Evolutionary conservation across 37 sponge, comb jelly and placozoan species (phyloP).

Genomic region (Cladorhizidae sp.): DNA sequence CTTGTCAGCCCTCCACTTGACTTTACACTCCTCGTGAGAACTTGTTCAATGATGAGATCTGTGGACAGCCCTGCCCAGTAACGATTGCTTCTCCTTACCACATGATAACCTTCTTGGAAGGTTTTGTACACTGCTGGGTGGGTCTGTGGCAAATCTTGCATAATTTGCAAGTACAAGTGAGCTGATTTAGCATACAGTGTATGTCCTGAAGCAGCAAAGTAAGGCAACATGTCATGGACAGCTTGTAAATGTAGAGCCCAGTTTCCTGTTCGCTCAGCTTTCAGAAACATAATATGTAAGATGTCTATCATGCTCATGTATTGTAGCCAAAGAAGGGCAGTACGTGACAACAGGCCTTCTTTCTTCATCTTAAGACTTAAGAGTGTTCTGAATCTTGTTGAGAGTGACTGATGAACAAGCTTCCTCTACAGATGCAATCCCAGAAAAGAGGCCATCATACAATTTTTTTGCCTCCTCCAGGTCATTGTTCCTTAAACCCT

Average conservation of each 20-base stretch:
- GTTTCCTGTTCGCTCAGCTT: constrained; percentile 40
- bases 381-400: constrained; percentile 3
- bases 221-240: constrained; percentile 31
- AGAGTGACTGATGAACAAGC: neutral
- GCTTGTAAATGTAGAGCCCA: constrained; percentile 30
- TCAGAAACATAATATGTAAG: constrained; percentile 22
- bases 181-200: constrained; percentile 21
- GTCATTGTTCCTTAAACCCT: too few relatives aligned
- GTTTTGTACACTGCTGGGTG: constrained; percentile 32
- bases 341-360: neutral
- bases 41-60: constrained; percentile 46
- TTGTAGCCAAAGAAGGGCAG: too few relatives aligned
- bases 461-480: constrained; percentile 10
- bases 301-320: too few relatives aligned
- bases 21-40: constrained; percentile 55
- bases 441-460: too few relatives aligned
- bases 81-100: constrained; percentile 43
- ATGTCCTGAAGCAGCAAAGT: constrained; percentile 10
- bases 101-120: too few relatives aligned
- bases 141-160: constrained; percentile 5
- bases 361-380: too few relatives aligned
- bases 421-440: constrained; percentile 12
- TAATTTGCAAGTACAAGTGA: constrained; percentile 20
- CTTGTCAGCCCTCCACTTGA: constrained; percentile 33
- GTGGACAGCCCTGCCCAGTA: constrained; percentile 28